Conservation (phyloP, 2,797 vertebrate species). For the Pipistrellus nathusii region DNA sequence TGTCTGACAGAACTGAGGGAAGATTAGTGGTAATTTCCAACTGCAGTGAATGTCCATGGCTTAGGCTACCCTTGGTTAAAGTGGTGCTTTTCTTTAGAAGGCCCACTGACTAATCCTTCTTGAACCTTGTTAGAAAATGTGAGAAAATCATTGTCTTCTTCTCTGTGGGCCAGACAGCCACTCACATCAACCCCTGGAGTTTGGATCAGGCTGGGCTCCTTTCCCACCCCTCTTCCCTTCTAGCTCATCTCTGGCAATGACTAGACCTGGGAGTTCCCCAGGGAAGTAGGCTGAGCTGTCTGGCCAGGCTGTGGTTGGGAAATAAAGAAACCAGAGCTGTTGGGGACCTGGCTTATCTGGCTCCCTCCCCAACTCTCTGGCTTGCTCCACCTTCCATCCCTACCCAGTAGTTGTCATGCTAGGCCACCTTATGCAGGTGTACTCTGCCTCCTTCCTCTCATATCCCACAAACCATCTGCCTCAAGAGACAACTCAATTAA, state of each 20-base stretch:
- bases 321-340: conserved; percentile 58
- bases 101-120: background rate
- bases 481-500: conserved; percentile 25
- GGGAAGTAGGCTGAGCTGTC: conserved; percentile 34
- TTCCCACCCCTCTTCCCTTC: background rate
- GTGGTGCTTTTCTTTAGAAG: conserved; percentile 49
- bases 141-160: conserved; percentile 23
- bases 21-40: conserved; percentile 17
- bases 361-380: background rate
- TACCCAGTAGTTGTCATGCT: background rate
- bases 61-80: background rate
- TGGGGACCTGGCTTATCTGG: background rate
- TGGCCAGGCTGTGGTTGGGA: conserved; percentile 43
- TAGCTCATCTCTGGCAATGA: conserved; percentile 48
- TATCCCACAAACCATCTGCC: background rate
- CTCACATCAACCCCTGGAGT: background rate
- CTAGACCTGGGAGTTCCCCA: conserved; percentile 13
- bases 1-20: conserved; percentile 19
- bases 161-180: background rate
- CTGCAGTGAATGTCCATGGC: background rate
- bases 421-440: background rate
- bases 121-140: background rate
- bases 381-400: background rate
- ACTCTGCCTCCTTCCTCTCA: background rate
- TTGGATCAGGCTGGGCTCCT: background rate